Conservation (phyloP, 1,140 invertebrate species). For the Hydropsyche tenuis region DNA sequence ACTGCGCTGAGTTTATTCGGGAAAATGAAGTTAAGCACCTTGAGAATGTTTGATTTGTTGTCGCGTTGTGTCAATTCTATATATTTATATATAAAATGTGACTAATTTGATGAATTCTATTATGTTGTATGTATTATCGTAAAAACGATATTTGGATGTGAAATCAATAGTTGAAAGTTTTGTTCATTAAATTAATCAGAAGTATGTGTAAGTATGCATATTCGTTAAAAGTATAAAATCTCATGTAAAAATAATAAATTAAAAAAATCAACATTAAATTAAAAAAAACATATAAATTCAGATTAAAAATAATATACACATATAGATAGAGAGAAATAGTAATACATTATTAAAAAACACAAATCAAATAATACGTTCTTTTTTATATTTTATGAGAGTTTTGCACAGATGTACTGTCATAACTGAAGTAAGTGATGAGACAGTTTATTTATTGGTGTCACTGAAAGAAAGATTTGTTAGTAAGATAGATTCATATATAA, state of each 20-base stretch:
- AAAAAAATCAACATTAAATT: neutral
- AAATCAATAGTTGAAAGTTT: neutral
- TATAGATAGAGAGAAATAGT: slow-evolving; percentile 14
- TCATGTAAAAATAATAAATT: neutral
- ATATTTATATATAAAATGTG: too few relatives aligned
- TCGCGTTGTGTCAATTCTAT: too few relatives aligned
- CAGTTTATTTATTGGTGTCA: slow-evolving; percentile 3
- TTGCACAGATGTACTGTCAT: slow-evolving; percentile 18
- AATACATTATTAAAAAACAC: neutral
- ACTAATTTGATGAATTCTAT: too few relatives aligned
- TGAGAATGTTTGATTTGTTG: too few relatives aligned
- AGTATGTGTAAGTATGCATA: slow-evolving; percentile 22
- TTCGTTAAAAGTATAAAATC: neutral
- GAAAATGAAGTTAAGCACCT: too few relatives aligned
- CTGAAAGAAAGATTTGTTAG: slow-evolving; percentile 24
- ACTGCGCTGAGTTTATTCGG: too few relatives aligned
- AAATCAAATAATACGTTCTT: neutral
- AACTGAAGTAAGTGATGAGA: slow-evolving; percentile 19
- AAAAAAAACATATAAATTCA: neutral
- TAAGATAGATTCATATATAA: neutral
- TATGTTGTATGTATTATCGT: too few relatives aligned
- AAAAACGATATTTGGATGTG: too few relatives aligned
- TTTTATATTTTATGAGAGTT: neutral
- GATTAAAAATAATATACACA: slow-evolving; percentile 5
- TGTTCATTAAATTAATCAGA: slow-evolving; percentile 6